Evolutionary conservation across 2,797 vertebrate species (phyloP), one percentile per base, ranked within the genome.

Genomic region (Characodon lateralis): DNA sequence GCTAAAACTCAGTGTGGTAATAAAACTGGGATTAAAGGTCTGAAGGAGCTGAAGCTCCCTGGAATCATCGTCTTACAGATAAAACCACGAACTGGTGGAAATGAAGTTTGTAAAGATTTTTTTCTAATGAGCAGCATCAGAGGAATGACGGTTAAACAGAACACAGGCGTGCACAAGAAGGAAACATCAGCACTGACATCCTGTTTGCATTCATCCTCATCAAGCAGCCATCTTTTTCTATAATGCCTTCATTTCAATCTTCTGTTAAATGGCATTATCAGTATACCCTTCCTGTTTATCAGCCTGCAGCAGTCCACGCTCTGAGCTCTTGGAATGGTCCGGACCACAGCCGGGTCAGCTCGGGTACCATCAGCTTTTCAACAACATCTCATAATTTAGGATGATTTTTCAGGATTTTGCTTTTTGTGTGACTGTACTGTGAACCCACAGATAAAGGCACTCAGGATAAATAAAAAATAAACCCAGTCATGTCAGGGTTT

Each of bases 271-370:
- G 80, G 61, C 83, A 87, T 91, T 66, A 91, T 93, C 86, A 86
- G 91, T 85, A 80, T 31, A 26, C 68, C 61, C 86, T 91, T 94
- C 92, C 94, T 94, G 93, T 91, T 93, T 88, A 82, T 85, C 84
- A 41, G 81, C 81, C 71, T 58, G 77, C 79, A 77, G 77, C 75
- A 71, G 86, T 82, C 85, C 83, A 71, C 14, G 26, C 84, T 77
- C 59, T 56, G 65, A 80, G 70, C 76, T 77, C 80, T 58, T 58
- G 58, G 73, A 85, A 82, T 77, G 76, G 88, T 83, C 78, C 83
- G 78, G 72, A 88, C 86, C 84, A 81, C 81, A 85, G 85, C 86
- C 48, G 58, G 78, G 94, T 96, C 94, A 94, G 72, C 71, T 77
- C 24, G 18, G 72, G 46, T 68, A 93, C 93, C 91, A 87, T 83